phyloP scores from a whole-genome alignment of 2,113 vertebrate species.

The Leucoraja erinaceus region DNA sequence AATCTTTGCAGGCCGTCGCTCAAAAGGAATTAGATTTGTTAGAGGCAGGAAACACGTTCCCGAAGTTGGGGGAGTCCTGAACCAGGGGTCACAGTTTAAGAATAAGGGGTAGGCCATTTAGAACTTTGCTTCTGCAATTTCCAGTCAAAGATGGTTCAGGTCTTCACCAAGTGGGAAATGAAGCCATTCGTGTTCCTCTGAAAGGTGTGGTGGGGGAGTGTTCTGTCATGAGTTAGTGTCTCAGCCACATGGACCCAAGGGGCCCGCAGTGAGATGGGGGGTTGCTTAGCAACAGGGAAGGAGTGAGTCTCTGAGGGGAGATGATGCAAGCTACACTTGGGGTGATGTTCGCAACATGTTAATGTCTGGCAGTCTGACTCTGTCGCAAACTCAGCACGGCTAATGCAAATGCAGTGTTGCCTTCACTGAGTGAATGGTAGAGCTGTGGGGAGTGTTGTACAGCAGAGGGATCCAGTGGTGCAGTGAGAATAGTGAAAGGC shows the following conservation, averaged over 20 bases:
- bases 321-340: background rate
- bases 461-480: too few relatives aligned
- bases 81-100: too few relatives aligned
- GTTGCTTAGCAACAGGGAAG: background rate
- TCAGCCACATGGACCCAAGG: background rate
- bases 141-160: background rate
- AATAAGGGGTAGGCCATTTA: too few relatives aligned
- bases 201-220: background rate
- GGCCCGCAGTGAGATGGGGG: background rate
- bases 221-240: background rate
- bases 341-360: background rate
- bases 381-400: background rate
- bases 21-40: background rate
- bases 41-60: too few relatives aligned
- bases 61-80: too few relatives aligned
- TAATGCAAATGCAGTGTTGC: background rate
- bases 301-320: background rate
- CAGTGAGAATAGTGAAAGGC: too few relatives aligned
- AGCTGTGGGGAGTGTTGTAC: too few relatives aligned
- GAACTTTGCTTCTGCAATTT: background rate
- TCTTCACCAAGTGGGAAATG: background rate
- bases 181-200: background rate
- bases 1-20: too few relatives aligned
- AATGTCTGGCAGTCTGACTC: background rate
- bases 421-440: too few relatives aligned